These are phyloP conservation scores for Prenolepis imparis DNA, from an alignment of 2,888 invertebrate species.

Conservation along the genomic window DNA sequence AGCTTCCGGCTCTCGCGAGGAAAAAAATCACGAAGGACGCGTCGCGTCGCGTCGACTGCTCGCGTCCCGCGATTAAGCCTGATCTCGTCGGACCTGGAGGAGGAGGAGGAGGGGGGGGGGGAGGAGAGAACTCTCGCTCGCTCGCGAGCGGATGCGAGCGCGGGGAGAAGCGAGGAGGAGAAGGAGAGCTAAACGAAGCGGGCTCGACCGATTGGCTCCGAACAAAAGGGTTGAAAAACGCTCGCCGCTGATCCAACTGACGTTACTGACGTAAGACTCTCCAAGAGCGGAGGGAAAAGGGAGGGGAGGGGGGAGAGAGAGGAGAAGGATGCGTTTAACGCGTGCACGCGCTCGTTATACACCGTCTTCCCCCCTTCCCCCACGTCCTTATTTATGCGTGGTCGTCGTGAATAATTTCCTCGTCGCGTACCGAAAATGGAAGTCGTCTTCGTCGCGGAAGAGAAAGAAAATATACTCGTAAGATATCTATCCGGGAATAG, in stretches of 20 bases:
- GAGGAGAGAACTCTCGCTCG: not conserved
- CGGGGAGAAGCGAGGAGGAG: slow-evolving; percentile 9
- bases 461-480: not conserved
- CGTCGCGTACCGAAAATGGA: slow-evolving; percentile 43
- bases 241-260: slow-evolving; percentile 50
- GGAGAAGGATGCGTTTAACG: slow-evolving; percentile 15
- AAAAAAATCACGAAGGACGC: not conserved
- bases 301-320: not conserved
- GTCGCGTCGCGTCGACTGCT: not conserved
- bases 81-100: slow-evolving; percentile 3
- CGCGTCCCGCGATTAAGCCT: slow-evolving; percentile 24
- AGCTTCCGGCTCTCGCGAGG: slow-evolving; percentile 13
- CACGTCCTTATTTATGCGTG: not conserved
- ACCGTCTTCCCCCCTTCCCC: too few species aligned
- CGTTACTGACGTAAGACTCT: slow-evolving; percentile 29
- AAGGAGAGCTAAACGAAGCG: slow-evolving; percentile 55
- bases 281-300: not conserved
- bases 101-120: slow-evolving; percentile 8
- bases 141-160: not conserved
- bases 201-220: slow-evolving; percentile 59
- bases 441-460: not conserved
- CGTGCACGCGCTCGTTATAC: slow-evolving; percentile 22
- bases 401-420: slow-evolving; percentile 34
- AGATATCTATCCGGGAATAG: not conserved
- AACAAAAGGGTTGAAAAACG: slow-evolving; percentile 59